phyloP scores from a whole-genome alignment of 2,797 vertebrate species.

The Cygnus olor region DNA sequence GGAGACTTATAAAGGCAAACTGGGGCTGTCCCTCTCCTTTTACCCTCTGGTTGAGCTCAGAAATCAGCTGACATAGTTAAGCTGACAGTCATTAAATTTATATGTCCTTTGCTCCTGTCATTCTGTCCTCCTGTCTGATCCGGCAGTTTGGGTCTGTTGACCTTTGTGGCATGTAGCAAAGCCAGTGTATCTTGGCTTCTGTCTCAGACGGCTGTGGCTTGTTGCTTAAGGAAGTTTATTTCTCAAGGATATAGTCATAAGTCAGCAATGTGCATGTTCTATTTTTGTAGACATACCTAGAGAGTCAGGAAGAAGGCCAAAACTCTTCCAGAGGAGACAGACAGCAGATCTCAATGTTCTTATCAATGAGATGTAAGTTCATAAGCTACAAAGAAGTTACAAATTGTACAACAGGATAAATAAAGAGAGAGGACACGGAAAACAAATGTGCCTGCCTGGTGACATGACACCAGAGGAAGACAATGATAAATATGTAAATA shows the following conservation, averaged over 20 bases:
- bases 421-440: background rate
- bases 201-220: slow-evolving; percentile 46
- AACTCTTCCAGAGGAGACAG: slow-evolving; percentile 24
- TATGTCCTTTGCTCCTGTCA: slow-evolving; percentile 50
- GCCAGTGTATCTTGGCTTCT: slow-evolving; percentile 55
- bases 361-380: slow-evolving; percentile 39
- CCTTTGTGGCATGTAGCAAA: slow-evolving; percentile 67
- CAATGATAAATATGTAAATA: background rate
- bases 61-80: slow-evolving; percentile 68
- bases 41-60: background rate
- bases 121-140: slow-evolving; percentile 28
- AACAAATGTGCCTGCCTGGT: background rate
- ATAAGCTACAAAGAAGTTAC: background rate
- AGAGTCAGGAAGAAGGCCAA: slow-evolving; percentile 59
- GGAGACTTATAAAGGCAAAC: background rate
- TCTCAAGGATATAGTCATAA: slow-evolving; percentile 51
- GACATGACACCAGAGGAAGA: background rate
- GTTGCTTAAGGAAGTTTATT: slow-evolving; percentile 61
- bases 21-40: background rate
- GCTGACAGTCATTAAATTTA: slow-evolving; percentile 49
- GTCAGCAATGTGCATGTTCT: slow-evolving; percentile 42
- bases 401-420: background rate
- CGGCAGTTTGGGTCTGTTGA: slow-evolving; percentile 16
- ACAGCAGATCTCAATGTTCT: slow-evolving; percentile 38
- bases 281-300: slow-evolving; percentile 64